Evolutionary conservation across 2,113 vertebrate genomes (phyloP), one percentile per base, ranked within the genome.

Genomic region (Burhinus bistriatus): DNA sequence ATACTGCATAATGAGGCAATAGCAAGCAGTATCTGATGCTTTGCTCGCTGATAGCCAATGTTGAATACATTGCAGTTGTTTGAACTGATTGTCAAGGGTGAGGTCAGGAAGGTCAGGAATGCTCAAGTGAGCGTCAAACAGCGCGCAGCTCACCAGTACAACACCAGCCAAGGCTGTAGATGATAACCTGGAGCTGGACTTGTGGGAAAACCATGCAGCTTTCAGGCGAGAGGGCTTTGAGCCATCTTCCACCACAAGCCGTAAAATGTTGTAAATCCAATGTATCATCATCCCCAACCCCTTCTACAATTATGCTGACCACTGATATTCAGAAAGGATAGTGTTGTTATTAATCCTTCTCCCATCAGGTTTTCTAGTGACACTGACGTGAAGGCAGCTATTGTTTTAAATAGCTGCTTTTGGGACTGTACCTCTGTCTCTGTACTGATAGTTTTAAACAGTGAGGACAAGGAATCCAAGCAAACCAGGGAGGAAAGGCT

Each of bases 81-180:
- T 42, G 49, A 91, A 57, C 6, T 54, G 54, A 83, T 71, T 59
- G 73, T 44, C n/a, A 55, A 77, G 47, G 69, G 32, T 0, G 9
- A 83, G 59, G 54, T 58, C 29, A 22, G 0, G 44, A 90, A 83
- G 59, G 54, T 58, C 29, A 22, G 0, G 44, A 90, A 59, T 9
- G 2, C 40, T 29, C 55, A 17, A 22, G 64, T 14, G 64, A 87
- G 72, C 9, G 1, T 5, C 0, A 0, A 52, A 27, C 12, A 61
- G 36, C 0, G 0, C 1, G 1, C 34, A 45, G 70, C 76, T 89
- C 11, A 1, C 38, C 45, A 0, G 0, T 15, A 36, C 38, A 30
- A 6, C 18, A 44, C 52, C 4, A 5, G 51, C 49, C 68, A 47
- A 64, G 38, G 64, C 54, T 49, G 47, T 2, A 40, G 30, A 12